These are phyloP conservation scores for Ladona fulva DNA, from an alignment of 1,140 invertebrate species.

Conservation along the genomic window DNA sequence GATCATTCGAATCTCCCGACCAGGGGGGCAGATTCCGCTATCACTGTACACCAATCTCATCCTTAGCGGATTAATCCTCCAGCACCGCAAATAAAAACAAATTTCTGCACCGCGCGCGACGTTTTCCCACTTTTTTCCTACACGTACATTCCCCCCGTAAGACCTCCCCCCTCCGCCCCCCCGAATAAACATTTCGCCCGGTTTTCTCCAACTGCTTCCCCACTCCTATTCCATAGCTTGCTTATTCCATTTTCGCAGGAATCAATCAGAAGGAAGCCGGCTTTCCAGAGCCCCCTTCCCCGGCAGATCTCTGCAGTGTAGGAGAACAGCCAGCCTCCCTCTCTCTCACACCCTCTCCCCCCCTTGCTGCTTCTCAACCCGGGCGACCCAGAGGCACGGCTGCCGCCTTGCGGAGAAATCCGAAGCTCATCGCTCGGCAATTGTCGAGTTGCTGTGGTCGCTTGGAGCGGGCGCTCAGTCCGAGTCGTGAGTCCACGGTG, in stretches of 20 bases:
- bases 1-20: too few relatives aligned
- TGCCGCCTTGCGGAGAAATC: neutral
- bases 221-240: neutral
- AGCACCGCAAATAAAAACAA: too few relatives aligned
- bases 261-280: neutral
- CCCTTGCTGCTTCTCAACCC: neutral
- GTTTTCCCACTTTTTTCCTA: too few relatives aligned
- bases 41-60: too few relatives aligned
- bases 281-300: neutral
- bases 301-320: neutral
- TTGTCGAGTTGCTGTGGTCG: neutral
- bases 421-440: constrained; percentile 6
- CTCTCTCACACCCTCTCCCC: neutral
- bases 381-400: neutral
- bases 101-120: too few relatives aligned
- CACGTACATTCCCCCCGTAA: too few relatives aligned
- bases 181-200: neutral
- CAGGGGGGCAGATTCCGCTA: too few relatives aligned
- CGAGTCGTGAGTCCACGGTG: neutral
- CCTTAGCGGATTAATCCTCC: too few relatives aligned
- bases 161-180: too few relatives aligned
- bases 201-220: neutral
- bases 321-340: neutral
- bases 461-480: neutral
- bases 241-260: neutral